Conservation (phyloP, 2,797 vertebrate genomes). For the Enteromius viviparus region DNA sequence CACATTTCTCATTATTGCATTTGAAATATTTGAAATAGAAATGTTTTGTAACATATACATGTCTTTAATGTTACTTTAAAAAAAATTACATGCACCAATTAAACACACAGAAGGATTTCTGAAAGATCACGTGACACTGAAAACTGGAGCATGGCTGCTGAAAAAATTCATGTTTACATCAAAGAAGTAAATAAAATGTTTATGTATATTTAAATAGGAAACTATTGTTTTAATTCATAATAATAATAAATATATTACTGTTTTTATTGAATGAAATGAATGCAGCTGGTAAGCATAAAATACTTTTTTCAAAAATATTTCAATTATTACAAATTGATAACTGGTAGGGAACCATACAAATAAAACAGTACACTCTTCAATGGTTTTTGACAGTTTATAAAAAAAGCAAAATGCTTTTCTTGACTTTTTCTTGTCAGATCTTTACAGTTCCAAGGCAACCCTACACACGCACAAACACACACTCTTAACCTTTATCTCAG, state of each 20-base stretch:
- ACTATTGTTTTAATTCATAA: background rate
- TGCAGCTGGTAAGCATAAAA: background rate
- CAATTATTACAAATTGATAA: background rate
- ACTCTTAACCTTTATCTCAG: background rate
- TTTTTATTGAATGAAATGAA: background rate
- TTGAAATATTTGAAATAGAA: background rate
- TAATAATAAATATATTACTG: background rate
- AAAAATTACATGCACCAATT: background rate
- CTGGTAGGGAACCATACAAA: background rate
- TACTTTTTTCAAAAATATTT: background rate
- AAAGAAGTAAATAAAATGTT: background rate
- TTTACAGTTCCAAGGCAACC: slow-evolving; percentile 23
- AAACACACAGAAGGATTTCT: background rate
- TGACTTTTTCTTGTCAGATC: slow-evolving; percentile 44
- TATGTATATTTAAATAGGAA: background rate
- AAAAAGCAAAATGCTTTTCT: slow-evolving; percentile 33
- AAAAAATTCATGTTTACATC: background rate
- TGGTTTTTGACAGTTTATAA: background rate
- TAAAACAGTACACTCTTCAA: background rate
- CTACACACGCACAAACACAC: slow-evolving; percentile 13
- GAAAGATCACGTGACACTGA: background rate
- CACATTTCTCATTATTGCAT: background rate
- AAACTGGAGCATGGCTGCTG: background rate
- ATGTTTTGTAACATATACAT: background rate
- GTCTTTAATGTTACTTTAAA: background rate